These are phyloP conservation scores for Sibirionetta formosa DNA, from an alignment of 2,797 vertebrate genomes.

Conservation along the genomic window DNA sequence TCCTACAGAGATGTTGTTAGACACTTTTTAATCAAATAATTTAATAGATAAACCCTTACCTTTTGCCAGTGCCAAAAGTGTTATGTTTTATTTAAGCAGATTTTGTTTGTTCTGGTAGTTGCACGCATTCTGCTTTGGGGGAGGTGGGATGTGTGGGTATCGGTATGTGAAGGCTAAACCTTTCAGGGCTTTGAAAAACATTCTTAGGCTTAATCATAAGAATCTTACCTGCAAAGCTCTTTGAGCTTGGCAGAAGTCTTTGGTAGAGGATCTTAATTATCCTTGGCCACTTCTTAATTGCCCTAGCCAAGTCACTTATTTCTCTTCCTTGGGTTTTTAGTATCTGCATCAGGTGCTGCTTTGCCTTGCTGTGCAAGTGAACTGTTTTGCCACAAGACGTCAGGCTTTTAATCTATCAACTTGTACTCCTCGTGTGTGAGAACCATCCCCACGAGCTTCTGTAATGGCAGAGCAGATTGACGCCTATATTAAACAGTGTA, in stretches of 20 bases:
- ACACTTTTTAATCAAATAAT: conserved; percentile 70
- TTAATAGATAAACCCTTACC: conserved; percentile 52
- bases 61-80: conserved; percentile 67
- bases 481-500: not conserved
- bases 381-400: not conserved
- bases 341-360: not conserved
- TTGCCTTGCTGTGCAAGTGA: accelerated
- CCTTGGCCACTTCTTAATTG: not conserved
- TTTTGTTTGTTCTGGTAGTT: conserved; percentile 27
- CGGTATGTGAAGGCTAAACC: not conserved
- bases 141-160: not conserved
- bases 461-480: not conserved
- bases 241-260: not conserved
- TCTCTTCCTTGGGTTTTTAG: not conserved
- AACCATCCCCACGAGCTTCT: not conserved
- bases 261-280: not conserved
- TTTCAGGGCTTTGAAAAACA: not conserved
- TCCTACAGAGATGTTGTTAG: conserved; percentile 77
- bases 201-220: not conserved
- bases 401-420: not conserved
- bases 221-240: not conserved
- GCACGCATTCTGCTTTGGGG: not conserved
- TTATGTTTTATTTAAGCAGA: conserved; percentile 37
- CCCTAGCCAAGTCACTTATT: not conserved
- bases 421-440: not conserved